Conservation (phyloP, 2,888 invertebrate genomes). For the Metallyticus violacea region DNA sequence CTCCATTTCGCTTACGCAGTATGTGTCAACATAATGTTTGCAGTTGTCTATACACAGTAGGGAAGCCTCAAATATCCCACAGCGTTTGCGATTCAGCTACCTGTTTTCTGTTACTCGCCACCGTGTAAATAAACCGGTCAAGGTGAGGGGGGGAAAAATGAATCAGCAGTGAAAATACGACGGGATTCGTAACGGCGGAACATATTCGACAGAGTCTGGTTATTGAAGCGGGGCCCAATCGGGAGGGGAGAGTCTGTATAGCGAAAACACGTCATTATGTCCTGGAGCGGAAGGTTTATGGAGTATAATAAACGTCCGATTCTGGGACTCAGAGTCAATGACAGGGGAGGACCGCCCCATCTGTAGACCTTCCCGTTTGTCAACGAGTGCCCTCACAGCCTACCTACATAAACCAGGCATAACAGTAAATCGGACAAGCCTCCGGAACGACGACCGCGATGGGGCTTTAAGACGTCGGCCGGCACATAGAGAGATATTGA, state of each 20-base stretch:
- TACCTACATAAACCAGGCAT: no score
- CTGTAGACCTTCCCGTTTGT: no score
- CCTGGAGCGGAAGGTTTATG: background rate
- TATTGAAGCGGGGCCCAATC: background rate
- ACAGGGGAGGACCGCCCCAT: no score
- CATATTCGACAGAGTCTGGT: background rate
- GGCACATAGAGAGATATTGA: background rate
- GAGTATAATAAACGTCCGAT: background rate
- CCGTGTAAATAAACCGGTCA: background rate
- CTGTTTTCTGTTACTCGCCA: no score
- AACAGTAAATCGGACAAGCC: background rate
- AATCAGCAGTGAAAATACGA: background rate
- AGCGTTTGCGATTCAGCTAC: no score
- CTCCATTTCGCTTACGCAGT: no score
- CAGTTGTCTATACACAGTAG: no score
- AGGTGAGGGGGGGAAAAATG: background rate
- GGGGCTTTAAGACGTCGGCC: background rate
- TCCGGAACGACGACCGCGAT: background rate
- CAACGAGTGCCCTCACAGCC: background rate
- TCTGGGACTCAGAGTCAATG: background rate
- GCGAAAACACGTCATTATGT: no score
- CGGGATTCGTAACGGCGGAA: background rate
- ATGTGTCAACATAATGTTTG: no score
- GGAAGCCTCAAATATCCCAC: no score
- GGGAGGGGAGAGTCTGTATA: no score